phyloP scores from a whole-genome alignment of 2,888 invertebrate species.

The Argynnis bischoffii region DNA sequence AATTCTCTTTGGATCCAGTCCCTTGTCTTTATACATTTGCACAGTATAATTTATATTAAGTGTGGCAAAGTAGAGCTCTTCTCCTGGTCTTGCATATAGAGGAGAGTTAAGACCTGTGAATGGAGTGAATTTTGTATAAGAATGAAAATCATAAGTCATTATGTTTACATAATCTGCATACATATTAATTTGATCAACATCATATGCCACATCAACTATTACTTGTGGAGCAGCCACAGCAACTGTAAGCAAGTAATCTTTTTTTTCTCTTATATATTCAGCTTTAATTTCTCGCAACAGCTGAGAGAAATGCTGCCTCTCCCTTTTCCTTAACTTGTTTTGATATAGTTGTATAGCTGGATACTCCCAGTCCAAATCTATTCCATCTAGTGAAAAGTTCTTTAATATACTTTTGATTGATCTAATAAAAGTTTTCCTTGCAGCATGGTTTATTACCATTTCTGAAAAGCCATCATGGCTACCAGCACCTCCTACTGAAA shows the following conservation, averaged over 20 bases:
- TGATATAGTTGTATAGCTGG: constrained; percentile 81
- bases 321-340: constrained; percentile 55
- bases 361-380: constrained; percentile 95
- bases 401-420: constrained; percentile 80
- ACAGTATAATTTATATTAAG: constrained; percentile 92
- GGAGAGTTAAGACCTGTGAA: constrained; percentile 94
- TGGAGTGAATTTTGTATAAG: constrained; percentile 88
- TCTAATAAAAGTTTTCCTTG: constrained; percentile 84
- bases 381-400: constrained; percentile 84
- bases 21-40: constrained; percentile 88
- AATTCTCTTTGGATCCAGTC: constrained; percentile 89
- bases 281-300: constrained; percentile 87
- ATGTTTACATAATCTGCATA: constrained; percentile 93
- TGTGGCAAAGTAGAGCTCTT: constrained; percentile 85
- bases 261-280: constrained; percentile 83
- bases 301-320: constrained; percentile 88
- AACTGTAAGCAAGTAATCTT: constrained; percentile 85
- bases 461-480: constrained; percentile 84
- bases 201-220: constrained; percentile 89
- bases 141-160: constrained; percentile 97
- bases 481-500: constrained; percentile 87
- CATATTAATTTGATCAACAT: constrained; percentile 88
- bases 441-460: constrained; percentile 87
- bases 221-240: constrained; percentile 91
- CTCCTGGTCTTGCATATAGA: constrained; percentile 83